phyloP scores from a whole-genome alignment of 2,797 vertebrate genomes.

The Naso thynnoides region DNA sequence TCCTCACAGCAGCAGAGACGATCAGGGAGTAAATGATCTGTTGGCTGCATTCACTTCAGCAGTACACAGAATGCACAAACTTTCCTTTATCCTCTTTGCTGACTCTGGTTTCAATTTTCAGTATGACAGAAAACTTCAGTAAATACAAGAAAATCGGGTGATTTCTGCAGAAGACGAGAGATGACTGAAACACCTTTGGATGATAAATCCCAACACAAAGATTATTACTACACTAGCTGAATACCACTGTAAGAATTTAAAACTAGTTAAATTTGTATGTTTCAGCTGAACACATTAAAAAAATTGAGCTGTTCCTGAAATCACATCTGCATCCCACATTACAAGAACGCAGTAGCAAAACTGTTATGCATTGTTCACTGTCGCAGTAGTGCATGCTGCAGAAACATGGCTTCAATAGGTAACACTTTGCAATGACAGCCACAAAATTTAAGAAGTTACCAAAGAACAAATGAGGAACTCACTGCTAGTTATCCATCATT shows the following conservation, averaged over 20 bases:
- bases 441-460: too few relatives aligned
- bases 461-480: too few relatives aligned
- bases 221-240: too few relatives aligned
- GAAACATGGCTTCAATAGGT: too few relatives aligned
- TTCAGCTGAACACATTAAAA: too few relatives aligned
- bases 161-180: neutral
- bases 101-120: neutral
- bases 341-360: neutral
- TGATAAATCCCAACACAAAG: neutral
- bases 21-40: slow-evolving; percentile 29
- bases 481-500: too few relatives aligned
- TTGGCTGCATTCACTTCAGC: neutral
- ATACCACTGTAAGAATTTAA: neutral
- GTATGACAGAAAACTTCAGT: neutral
- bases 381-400: neutral
- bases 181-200: neutral
- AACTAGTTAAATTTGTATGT: neutral
- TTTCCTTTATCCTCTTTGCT: neutral
- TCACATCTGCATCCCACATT: neutral
- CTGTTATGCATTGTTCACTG: neutral
- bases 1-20: slow-evolving; percentile 55
- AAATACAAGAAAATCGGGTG: neutral
- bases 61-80: neutral
- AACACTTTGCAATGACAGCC: too few relatives aligned
- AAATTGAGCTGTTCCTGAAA: neutral